Evolutionary conservation across 2,888 invertebrate species (phyloP).

Genomic region (Drosophila maculinotata): DNA sequence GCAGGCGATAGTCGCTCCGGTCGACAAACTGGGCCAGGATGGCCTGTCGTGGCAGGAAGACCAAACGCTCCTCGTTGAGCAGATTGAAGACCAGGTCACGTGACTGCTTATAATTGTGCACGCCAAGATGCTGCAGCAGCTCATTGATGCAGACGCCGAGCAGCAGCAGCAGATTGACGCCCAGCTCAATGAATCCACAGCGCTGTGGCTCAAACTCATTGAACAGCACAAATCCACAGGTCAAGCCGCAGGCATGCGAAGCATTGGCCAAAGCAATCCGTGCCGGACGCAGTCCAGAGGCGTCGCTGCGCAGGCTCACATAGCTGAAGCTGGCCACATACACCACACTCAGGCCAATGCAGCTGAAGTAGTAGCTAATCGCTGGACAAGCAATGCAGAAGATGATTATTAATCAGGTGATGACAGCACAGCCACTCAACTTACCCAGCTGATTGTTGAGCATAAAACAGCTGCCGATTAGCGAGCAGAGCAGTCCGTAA

Average conservation of each 20-base stretch:
- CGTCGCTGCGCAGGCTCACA: constrained; percentile 75
- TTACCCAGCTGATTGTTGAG: constrained; percentile 75
- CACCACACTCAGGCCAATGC: constrained; percentile 68
- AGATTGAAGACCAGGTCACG: constrained; percentile 78
- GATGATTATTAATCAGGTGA: neutral
- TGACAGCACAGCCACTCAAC: constrained; percentile 9
- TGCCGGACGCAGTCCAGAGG: constrained; percentile 69
- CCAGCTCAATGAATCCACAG: constrained; percentile 68
- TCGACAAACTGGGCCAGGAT: constrained; percentile 70
- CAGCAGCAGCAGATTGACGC: constrained; percentile 58
- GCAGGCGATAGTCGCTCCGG: constrained; percentile 68
- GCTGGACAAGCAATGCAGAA: constrained; percentile 40
- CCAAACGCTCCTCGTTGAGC: constrained; percentile 76
- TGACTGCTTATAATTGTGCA: constrained; percentile 76
- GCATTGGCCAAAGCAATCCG: constrained; percentile 75
- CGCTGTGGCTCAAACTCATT: constrained; percentile 73
- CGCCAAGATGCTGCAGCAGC: constrained; percentile 70
- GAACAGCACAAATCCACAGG: constrained; percentile 71
- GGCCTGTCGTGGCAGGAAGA: constrained; percentile 67
- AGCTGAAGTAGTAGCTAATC: constrained; percentile 78
- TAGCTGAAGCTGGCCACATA: constrained; percentile 76
- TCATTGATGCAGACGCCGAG: constrained; percentile 70
- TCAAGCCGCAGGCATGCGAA: constrained; percentile 64
- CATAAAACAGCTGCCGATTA: constrained; percentile 78
- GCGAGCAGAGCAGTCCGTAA: constrained; percentile 76